Conservation (phyloP, 2,797 vertebrate species). For the Falco berigora region DNA sequence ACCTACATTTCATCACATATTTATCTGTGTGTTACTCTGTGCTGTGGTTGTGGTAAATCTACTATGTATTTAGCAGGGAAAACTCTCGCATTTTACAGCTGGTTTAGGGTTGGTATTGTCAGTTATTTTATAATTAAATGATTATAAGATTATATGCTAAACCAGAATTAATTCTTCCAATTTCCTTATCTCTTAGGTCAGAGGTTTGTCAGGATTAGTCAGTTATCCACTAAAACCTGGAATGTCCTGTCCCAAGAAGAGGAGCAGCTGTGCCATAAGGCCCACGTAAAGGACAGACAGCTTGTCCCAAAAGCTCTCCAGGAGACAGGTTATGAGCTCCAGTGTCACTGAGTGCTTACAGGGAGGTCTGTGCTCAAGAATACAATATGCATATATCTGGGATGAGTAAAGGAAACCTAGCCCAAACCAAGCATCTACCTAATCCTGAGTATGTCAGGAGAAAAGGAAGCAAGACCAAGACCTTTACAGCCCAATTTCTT, state of each 20-base stretch:
- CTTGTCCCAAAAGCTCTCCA: neutral
- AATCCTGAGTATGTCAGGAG: neutral
- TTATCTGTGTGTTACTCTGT: neutral
- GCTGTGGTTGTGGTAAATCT: neutral
- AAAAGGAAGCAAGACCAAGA: neutral
- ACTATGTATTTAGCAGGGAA: neutral
- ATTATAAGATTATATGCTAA: neutral
- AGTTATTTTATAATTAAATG: neutral
- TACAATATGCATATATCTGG: accelerated
- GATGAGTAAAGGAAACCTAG: neutral
- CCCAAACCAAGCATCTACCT: neutral
- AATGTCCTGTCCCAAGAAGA: neutral
- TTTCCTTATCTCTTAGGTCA: neutral
- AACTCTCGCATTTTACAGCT: neutral
- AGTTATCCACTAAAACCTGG: neutral
- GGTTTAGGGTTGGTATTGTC: neutral
- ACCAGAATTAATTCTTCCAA: neutral
- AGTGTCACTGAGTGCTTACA: accelerated
- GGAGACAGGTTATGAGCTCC: neutral
- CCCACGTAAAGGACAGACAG: neutral
- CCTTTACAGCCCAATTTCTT: neutral
- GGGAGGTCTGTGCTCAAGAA: neutral
- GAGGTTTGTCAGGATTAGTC: neutral
- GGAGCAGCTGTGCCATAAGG: neutral
- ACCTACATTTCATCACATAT: neutral